Evolutionary conservation across 2,888 invertebrate species (phyloP), one percentile per base, ranked within the genome.

Genomic region (Heliconius ismenius): DNA sequence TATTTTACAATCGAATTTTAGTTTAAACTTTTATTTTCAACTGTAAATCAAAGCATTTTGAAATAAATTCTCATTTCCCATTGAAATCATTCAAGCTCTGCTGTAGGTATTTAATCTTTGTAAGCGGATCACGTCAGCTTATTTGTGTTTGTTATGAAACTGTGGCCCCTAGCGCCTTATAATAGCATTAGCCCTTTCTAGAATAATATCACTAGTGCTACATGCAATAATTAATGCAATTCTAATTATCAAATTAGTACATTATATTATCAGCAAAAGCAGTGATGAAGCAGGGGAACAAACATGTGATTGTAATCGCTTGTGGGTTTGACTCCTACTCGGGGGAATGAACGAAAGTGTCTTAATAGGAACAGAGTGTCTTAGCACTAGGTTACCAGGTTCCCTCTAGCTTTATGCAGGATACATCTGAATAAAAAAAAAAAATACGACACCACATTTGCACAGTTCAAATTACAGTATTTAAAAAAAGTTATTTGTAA

Each of bases 81-180:
- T 36, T 39, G 43, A 62, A 63, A 73, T 73, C 28, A 73, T 73
- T 73, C 62, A 21, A 73, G 39, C 39, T 72, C 39, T 39, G 58
- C 70, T 77, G 79, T 77, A 79, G 81, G 77, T 82, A 87, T 87
- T 86, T 92, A 92, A 92, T 92, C 92, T 92, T 88, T 88, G 87
- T 92, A 93, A 94, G 92, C 91, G 91, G 93, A 92, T 94, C 93
- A 93, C 90, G 93, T 93, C 93, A 90, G 88, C 88, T 93, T 93
- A 92, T 91, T 92, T 91, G 89, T 92, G 90, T 93, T 92, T 91
- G 92, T 92, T 93, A 93, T 92, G 91, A 92, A 92, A 90, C 89
- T 85, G 83, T 84, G 86, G 88, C 89, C 89, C 88, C 88, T 84
- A 87, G 92, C 90, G 90, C 89, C 88, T 86, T 87, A 88, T 88